Evolutionary conservation across 2,888 invertebrate genomes (phyloP), one percentile per base, ranked within the genome.

Genomic region (Epistrophella euchroma): DNA sequence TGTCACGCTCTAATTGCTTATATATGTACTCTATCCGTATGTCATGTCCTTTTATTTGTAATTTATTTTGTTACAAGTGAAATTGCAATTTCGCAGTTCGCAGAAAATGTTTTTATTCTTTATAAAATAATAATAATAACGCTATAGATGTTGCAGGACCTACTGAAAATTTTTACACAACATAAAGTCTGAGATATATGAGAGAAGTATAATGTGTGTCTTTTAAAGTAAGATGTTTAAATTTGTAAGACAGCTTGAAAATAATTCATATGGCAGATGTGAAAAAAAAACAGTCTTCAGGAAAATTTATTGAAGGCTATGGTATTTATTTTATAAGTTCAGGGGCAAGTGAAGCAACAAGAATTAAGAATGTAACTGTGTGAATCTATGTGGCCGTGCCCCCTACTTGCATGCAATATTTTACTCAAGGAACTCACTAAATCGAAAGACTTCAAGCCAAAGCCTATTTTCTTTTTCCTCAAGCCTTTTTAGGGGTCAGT

Each of bases 41-140:
- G 58, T 13, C 35, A 28, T 62, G 58, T 86, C 77, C 64, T 28
- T 45, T 45, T 62, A 73, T 86, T 78, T 73, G 71, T 75, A 86
- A 86, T 86, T 86, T 86, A 86, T 86, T 74, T 68, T 77, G 82
- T 82, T 82, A 45, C 86, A 86, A 86, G 81, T 80, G 80, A 85
- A 80, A 81, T 80, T 76, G 85, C 76, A 76, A 80, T 84, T 79
- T 58, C 37, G 60, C 60, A 62, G 47, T 56, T 74, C 60, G 73
- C 82, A 66, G 22, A 82, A 72, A 66, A 35, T 82, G 43, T 40
- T 35, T 75, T 75, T 32, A 60, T 76, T 52, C 17, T 11, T 32
- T 17, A 22, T 35, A 28, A 56, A 50, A 25, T 32, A 32, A 19
- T 58, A 25, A 7, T 43, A 10, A 40, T 15, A 35, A 35, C 1